Conservation (phyloP, 2,888 invertebrate genomes). For the Antheraea assamensis region DNA sequence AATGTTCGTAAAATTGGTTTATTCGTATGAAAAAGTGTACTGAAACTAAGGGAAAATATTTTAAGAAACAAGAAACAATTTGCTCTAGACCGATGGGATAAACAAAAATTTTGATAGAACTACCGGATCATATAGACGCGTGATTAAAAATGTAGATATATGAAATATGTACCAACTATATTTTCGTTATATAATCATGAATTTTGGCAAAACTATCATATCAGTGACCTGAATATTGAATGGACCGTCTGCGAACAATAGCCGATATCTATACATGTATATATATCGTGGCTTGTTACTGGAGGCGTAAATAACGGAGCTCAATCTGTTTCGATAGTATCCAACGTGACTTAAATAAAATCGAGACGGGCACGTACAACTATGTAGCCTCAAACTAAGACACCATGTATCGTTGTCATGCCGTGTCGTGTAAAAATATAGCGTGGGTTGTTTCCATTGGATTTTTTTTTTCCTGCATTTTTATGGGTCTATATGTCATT, state of each 20-base stretch:
- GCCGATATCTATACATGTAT: neutral
- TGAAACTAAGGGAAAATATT: too few species aligned
- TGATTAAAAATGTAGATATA: too few species aligned
- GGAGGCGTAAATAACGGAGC: constrained; percentile 7
- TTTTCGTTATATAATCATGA: neutral
- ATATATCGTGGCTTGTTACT: constrained; percentile 14
- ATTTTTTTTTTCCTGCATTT: too few species aligned
- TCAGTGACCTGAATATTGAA: constrained; percentile 14
- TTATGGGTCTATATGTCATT: too few species aligned
- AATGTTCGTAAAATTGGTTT: too few species aligned
- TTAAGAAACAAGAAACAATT: too few species aligned
- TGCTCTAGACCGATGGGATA: too few species aligned
- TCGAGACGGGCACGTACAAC: neutral
- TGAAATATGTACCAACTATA: too few species aligned
- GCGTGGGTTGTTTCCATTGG: too few species aligned
- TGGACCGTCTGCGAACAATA: constrained; percentile 9
- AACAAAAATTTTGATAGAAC: too few species aligned
- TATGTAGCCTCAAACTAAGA: neutral
- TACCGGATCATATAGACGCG: too few species aligned
- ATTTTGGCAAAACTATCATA: constrained; percentile 6
- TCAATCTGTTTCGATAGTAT: constrained; percentile 12
- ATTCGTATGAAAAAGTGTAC: too few species aligned
- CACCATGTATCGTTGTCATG: neutral
- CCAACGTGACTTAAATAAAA: constrained; percentile 13
- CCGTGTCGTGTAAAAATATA: neutral